phyloP scores from a whole-genome alignment of 2,888 invertebrate genomes.

The Ditula angustiorana region DNA sequence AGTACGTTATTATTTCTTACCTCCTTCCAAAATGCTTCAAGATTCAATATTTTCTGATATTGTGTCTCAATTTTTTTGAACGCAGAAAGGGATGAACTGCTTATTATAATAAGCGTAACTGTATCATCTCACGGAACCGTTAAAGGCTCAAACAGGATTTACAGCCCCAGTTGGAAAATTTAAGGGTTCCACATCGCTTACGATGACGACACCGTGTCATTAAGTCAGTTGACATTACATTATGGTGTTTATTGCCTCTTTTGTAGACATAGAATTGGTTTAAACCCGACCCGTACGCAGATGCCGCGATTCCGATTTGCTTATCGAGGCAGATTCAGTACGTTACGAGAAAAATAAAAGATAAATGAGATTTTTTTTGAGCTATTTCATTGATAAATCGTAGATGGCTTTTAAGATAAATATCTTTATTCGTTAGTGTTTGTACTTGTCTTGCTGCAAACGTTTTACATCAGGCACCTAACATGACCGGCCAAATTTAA shows the following conservation, averaged over 20 bases:
- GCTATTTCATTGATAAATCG: too few relatives aligned
- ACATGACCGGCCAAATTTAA: too few relatives aligned
- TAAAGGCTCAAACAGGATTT: slow-evolving; percentile 6
- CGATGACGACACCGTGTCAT: not conserved
- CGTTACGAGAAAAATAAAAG: not conserved
- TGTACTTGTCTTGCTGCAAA: too few relatives aligned
- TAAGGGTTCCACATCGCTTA: not conserved
- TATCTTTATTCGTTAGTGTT: too few relatives aligned
- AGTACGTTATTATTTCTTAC: too few relatives aligned
- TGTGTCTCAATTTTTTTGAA: too few relatives aligned
- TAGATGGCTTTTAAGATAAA: too few relatives aligned
- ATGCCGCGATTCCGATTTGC: slow-evolving; percentile 20
- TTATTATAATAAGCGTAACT: not conserved
- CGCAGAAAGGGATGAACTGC: too few relatives aligned
- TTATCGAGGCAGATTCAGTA: slow-evolving; percentile 7
- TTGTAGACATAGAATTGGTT: slow-evolving; percentile 13
- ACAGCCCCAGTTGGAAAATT: slow-evolving; percentile 7
- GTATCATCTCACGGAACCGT: slow-evolving; percentile 1
- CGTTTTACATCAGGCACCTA: too few relatives aligned
- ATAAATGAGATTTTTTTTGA: too few relatives aligned
- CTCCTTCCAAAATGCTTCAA: too few relatives aligned
- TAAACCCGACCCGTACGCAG: not conserved
- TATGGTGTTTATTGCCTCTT: slow-evolving; percentile 2
- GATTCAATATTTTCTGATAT: too few relatives aligned
- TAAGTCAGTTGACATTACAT: not conserved